Base-by-base conservation (phyloP, 2,797 vertebrate genomes). In the Botia almorhae region DNA sequence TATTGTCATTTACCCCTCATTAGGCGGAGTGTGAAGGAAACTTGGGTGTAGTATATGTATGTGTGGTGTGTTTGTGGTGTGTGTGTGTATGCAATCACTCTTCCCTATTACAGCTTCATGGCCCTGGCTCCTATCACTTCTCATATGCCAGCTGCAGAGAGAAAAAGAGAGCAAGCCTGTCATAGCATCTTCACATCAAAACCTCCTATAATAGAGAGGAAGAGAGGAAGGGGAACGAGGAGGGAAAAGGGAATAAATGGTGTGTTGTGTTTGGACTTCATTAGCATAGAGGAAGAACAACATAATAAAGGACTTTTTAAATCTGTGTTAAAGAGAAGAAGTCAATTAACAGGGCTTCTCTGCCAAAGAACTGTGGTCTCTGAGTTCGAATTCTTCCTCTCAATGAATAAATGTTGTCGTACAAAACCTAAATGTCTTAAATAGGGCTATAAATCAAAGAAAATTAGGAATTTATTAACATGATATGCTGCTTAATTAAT, bases 131-230 rank as follows among this genome's bases (percentile, higher is more conserved):
- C 92, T 92, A 73, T 78, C 92, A 91, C 92, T 93, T 93, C 73
- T 75, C 84, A 7, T 19, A 82, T 94, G 92, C 91, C 94, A 95
- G 94, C 91, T 94, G 91, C 85, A 80, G 48, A 46, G 74, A 74
- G 77, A 73, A 63, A 81, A 74, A 82, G 69, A 75, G 43, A 58
- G 65, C 61, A 76, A 85, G 93, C 92, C 93, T 95, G 95, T 95
- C 96, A 95, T 93, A 90, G 86, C 92, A 92, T 93, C 94, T 96
- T 95, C 94, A 90, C 94, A 90, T 96, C 95, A 96, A 95, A 93
- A 87, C 89, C 84, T 89, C 88, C 86, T 91, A 91, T 92, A 89
- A 85, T 75, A 64, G 56, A 43, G 76, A 75, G 36, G 4, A 39
- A 39, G 4, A 39, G 29, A 29, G 77, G 74, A 73, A 69, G 53